A percentile compares a stretch with the other conserved stretches of the same genome.
These are phyloP conservation scores for Drosophila leontia DNA, from an alignment of 1,140 invertebrate genomes.

Conservation along the genomic window DNA sequence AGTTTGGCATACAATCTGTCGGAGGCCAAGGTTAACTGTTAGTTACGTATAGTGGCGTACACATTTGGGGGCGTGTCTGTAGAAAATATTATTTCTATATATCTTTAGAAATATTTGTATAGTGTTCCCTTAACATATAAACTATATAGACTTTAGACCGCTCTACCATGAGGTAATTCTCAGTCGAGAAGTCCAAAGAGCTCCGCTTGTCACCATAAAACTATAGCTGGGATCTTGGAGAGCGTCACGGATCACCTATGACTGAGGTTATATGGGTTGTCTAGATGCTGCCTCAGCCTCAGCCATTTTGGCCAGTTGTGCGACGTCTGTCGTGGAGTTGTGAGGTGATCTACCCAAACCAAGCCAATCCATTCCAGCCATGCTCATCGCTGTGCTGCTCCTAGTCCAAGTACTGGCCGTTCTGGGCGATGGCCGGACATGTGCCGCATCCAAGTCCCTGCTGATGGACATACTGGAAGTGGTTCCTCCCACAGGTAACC, in stretches of 20 bases:
- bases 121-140: background rate
- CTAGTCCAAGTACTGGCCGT: background rate
- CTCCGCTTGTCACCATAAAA: background rate
- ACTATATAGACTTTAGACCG: background rate
- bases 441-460: slow-evolving; percentile 19
- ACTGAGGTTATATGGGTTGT: slow-evolving; percentile 4
- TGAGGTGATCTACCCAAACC: slow-evolving; percentile 16
- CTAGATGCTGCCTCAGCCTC: slow-evolving; percentile 11
- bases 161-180: background rate
- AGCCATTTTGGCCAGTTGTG: slow-evolving; percentile 8
- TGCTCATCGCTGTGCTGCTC: slow-evolving; percentile 20
- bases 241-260: slow-evolving; percentile 14
- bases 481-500: background rate
- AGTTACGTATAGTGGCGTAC: too few species aligned
- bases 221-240: slow-evolving; percentile 9
- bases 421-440: slow-evolving; percentile 12
- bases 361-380: slow-evolving; percentile 4
- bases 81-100: background rate
- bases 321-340: slow-evolving; percentile 15
- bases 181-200: slow-evolving; percentile 5
- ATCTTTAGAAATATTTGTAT: background rate
- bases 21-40: too few species aligned
- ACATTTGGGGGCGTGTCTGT: too few species aligned
- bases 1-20: too few species aligned
- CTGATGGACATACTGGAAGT: slow-evolving; percentile 23